Evolutionary conservation across 2,797 vertebrate species (phyloP).

Genomic region (Enoplosus armatus): DNA sequence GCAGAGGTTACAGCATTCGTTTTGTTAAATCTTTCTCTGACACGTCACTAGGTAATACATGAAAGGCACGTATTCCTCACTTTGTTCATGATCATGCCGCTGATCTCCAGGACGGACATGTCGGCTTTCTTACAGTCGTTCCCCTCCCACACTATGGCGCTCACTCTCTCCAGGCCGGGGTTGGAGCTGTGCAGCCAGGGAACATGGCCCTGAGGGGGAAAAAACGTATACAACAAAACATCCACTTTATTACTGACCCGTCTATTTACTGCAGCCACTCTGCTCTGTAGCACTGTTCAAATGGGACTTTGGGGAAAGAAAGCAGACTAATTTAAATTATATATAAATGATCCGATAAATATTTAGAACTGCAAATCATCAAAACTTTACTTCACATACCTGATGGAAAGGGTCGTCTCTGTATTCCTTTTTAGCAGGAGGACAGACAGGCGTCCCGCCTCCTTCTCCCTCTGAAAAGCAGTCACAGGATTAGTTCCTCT

Average conservation of each 20-base stretch:
- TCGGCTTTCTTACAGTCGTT: slow-evolving; percentile 99
- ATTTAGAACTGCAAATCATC: no score
- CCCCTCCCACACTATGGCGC: slow-evolving; percentile 99
- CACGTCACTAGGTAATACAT: fast-evolving
- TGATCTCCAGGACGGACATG: slow-evolving; percentile 99
- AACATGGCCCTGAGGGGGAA: slow-evolving; percentile 88
- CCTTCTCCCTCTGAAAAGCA: slow-evolving; percentile 88
- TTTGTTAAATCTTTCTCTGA: no score
- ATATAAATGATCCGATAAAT: no score
- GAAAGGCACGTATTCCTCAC: slow-evolving; percentile 73
- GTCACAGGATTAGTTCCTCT: background rate
- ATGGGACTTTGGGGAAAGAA: background rate
- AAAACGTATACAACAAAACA: slow-evolving; percentile 6
- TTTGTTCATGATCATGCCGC: slow-evolving; percentile 98
- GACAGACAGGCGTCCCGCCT: slow-evolving; percentile 87
- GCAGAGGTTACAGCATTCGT: background rate
- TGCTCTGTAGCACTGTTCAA: background rate
- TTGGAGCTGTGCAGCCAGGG: slow-evolving; percentile 97
- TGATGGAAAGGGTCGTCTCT: slow-evolving; percentile 98
- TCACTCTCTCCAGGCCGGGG: slow-evolving; percentile 96
- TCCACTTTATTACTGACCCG: background rate
- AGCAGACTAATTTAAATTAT: no score
- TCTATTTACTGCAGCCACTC: background rate
- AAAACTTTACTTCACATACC: slow-evolving; percentile 77
- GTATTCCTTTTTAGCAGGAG: slow-evolving; percentile 93